Evolutionary conservation across 2,888 invertebrate species (phyloP).

Genomic region (Pristionchus japonicus): DNA sequence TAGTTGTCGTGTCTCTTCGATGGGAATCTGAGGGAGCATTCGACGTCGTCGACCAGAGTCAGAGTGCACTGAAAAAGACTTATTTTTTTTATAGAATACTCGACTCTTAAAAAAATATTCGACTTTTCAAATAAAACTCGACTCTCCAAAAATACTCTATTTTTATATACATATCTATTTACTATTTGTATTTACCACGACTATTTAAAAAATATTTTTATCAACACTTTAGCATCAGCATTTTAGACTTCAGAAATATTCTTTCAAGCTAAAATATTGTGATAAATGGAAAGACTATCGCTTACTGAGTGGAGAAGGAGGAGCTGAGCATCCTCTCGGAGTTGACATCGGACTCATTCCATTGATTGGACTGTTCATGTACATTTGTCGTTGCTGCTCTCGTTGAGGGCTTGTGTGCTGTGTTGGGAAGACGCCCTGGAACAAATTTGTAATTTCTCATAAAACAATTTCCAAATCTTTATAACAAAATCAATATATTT

Average conservation of each 20-base stretch:
- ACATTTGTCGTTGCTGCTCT: not conserved
- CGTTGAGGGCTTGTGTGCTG: not conserved
- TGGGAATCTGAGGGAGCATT: constrained; percentile 45
- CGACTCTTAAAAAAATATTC: too few relatives aligned
- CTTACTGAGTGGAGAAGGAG: not conserved
- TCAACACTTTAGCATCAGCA: not conserved
- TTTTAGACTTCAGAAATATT: not conserved
- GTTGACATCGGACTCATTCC: not conserved
- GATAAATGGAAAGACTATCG: too few relatives aligned
- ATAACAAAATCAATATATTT: not conserved
- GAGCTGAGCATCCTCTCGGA: constrained; percentile 19
- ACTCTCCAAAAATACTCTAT: too few relatives aligned
- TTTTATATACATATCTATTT: too few relatives aligned
- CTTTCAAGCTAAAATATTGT: not conserved
- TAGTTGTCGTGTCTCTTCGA: constrained; percentile 39
- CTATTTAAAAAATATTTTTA: too few relatives aligned
- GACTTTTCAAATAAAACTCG: too few relatives aligned
- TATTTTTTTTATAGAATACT: not conserved
- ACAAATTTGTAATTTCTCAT: not conserved
- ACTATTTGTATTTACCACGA: not conserved
- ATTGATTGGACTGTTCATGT: not conserved
- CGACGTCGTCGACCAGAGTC: constrained; percentile 44
- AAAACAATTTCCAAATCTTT: not conserved
- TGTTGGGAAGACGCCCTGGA: constrained; percentile 10
- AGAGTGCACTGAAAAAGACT: not conserved